These are phyloP conservation scores for Dicyema japonicum DNA, from an alignment of 1,140 invertebrate species.

Conservation along the genomic window DNA sequence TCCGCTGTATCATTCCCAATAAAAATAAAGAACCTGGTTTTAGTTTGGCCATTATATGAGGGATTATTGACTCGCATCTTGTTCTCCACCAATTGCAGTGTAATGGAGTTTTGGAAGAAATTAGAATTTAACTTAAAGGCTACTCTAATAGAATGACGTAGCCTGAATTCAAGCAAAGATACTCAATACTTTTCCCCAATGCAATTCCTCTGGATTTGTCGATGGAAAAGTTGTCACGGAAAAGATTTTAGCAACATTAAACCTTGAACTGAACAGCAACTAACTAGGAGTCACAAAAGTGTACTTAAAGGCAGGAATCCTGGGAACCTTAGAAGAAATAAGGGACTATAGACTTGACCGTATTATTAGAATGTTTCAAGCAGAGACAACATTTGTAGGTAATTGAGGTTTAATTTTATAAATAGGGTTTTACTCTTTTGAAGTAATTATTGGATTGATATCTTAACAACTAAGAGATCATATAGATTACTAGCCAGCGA, in stretches of 20 bases:
- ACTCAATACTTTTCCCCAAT: constrained; percentile 70
- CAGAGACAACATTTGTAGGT: too few relatives aligned
- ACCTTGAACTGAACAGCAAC: too few relatives aligned
- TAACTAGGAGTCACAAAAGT: constrained; percentile 83
- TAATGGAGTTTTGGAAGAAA: constrained; percentile 99
- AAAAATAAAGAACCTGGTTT: constrained; percentile 64
- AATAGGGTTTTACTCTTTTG: too few relatives aligned
- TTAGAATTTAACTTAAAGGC: constrained; percentile 99
- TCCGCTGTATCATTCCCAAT: constrained; percentile 98
- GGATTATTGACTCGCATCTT: constrained; percentile 85
- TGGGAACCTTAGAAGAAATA: constrained; percentile 98
- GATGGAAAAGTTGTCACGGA: constrained; percentile 47
- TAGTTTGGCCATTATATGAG: constrained; percentile 14
- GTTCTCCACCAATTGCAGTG: constrained; percentile 89
- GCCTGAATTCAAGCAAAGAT: constrained; percentile 96
- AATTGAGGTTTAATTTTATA: too few relatives aligned
- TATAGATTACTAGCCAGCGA: too few relatives aligned
- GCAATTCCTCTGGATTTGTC: constrained; percentile 33
- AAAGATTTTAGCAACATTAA: constrained; percentile 38
- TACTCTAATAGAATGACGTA: constrained; percentile 99
- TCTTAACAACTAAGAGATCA: too few relatives aligned
- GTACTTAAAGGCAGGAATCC: constrained; percentile 96
- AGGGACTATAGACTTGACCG: constrained; percentile 88
- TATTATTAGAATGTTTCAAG: constrained; percentile 90
- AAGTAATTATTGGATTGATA: too few relatives aligned